phyloP scores from a whole-genome alignment of 1,140 invertebrate genomes.

The Drosophila setifemur region DNA sequence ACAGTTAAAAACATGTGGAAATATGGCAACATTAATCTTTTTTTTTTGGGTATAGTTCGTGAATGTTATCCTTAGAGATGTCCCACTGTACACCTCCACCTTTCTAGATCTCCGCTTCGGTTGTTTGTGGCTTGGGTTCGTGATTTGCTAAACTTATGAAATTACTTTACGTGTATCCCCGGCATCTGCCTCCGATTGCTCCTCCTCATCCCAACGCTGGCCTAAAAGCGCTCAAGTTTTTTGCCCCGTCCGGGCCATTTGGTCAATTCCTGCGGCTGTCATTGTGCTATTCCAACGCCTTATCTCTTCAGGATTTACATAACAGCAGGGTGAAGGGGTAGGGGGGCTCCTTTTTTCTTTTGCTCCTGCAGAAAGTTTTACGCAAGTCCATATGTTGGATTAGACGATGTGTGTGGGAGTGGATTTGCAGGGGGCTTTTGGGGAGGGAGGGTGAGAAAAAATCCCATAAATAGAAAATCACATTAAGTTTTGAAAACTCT shows the following conservation, averaged over 20 bases:
- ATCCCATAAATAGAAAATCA: slow-evolving; percentile 79
- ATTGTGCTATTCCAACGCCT: slow-evolving; percentile 80
- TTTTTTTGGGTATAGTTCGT: background rate
- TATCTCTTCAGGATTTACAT: slow-evolving; percentile 81
- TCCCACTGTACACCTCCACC: background rate
- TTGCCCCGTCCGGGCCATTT: slow-evolving; percentile 55
- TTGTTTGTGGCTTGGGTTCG: slow-evolving; percentile 76
- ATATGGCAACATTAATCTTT: too few relatives aligned
- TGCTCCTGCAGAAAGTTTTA: slow-evolving; percentile 64
- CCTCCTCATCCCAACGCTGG: background rate
- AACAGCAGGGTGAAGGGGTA: slow-evolving; percentile 24
- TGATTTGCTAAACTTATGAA: slow-evolving; percentile 81
- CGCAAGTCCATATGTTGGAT: slow-evolving; percentile 77
- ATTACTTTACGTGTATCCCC: slow-evolving; percentile 76
- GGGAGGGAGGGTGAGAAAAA: slow-evolving; percentile 29
- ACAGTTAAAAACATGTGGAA: too few relatives aligned
- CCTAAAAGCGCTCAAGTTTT: slow-evolving; percentile 31
- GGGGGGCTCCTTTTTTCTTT: slow-evolving; percentile 5
- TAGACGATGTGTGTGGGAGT: slow-evolving; percentile 28
- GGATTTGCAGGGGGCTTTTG: background rate
- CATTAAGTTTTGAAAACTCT: slow-evolving; percentile 70
- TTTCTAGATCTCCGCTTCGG: slow-evolving; percentile 3
- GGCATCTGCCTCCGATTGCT: background rate
- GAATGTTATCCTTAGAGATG: background rate
- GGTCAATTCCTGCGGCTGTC: slow-evolving; percentile 81